Conservation (phyloP, 1,140 invertebrate genomes). For the Colletes latitarsis region DNA sequence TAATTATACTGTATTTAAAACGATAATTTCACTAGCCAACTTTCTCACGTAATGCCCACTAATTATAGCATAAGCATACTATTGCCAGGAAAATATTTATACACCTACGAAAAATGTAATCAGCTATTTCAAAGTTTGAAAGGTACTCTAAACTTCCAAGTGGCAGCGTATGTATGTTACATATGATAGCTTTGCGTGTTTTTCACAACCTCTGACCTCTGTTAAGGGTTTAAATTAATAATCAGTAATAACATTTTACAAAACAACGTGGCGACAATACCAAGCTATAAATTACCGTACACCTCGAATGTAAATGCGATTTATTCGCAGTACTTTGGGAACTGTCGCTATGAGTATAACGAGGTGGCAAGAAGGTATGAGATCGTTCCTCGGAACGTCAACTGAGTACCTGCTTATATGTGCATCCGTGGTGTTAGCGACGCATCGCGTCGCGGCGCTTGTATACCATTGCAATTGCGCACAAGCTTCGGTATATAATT, state of each 20-base stretch:
- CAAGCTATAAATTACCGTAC: neutral
- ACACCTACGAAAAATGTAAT: too few species aligned
- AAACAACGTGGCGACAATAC: neutral
- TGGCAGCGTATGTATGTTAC: too few species aligned
- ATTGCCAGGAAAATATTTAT: too few species aligned
- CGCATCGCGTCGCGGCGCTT: constrained; percentile 12
- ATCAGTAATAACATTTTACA: neutral
- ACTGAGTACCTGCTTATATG: constrained; percentile 10
- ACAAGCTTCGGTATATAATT: constrained; percentile 76
- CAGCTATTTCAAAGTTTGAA: too few species aligned
- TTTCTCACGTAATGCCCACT: too few species aligned
- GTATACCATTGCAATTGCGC: constrained; percentile 68
- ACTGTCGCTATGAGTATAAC: constrained; percentile 10
- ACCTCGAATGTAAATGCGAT: neutral
- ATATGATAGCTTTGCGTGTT: too few species aligned
- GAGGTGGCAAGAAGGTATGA: constrained; percentile 9
- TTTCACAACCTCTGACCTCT: too few species aligned
- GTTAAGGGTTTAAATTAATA: too few species aligned
- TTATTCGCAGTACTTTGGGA: neutral
- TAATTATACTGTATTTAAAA: too few species aligned
- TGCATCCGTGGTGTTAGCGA: constrained; percentile 3
- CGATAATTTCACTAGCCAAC: too few species aligned
- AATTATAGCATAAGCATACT: too few species aligned
- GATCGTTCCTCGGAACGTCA: constrained; percentile 38
- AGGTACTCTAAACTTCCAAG: too few species aligned